Percentiles rank a stretch among this genome's conserved stretches.
Conservation (phyloP, 2,113 vertebrate genomes). For the Hemicordylus capensis region DNA sequence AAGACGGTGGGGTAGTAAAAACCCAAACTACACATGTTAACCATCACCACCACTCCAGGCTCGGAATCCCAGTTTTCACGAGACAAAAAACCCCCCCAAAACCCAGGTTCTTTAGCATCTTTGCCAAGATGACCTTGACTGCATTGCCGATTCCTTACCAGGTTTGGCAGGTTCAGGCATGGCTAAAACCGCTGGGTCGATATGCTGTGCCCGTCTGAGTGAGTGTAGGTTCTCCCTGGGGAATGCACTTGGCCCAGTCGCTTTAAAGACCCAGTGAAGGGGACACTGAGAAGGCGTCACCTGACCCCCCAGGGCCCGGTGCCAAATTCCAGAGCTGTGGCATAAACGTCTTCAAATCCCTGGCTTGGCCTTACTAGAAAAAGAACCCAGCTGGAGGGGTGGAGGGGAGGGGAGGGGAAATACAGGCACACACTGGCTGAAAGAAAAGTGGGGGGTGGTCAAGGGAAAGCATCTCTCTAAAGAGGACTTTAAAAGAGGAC, state of each 20-base stretch:
- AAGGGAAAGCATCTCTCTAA: background rate
- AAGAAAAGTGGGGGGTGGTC: background rate
- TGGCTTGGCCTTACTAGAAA: conserved; percentile 20
- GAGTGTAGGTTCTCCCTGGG: conserved; percentile 20
- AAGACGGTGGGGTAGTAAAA: background rate
- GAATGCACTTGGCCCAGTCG: conserved; percentile 8
- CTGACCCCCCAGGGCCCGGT: conserved; percentile 12
- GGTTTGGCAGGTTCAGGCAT: conserved; percentile 32
- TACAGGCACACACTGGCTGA: background rate
- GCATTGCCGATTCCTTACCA: conserved; percentile 3
- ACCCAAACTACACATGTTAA: background rate
- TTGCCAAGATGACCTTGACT: background rate
- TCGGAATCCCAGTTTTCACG: background rate
- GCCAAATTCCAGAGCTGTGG: conserved; percentile 57
- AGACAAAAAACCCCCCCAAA: too few relatives aligned
- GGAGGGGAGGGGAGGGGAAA: background rate
- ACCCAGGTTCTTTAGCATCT: background rate
- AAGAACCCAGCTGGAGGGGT: background rate
- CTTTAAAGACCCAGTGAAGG: conserved; percentile 29
- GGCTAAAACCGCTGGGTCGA: background rate
- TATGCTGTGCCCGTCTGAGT: background rate
- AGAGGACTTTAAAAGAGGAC: background rate
- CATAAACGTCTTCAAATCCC: conserved; percentile 52
- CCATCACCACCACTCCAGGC: background rate
- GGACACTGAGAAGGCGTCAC: conserved; percentile 26